Evolutionary conservation across 2,888 invertebrate species (phyloP).

Genomic region (Ariolimax columbianus): DNA sequence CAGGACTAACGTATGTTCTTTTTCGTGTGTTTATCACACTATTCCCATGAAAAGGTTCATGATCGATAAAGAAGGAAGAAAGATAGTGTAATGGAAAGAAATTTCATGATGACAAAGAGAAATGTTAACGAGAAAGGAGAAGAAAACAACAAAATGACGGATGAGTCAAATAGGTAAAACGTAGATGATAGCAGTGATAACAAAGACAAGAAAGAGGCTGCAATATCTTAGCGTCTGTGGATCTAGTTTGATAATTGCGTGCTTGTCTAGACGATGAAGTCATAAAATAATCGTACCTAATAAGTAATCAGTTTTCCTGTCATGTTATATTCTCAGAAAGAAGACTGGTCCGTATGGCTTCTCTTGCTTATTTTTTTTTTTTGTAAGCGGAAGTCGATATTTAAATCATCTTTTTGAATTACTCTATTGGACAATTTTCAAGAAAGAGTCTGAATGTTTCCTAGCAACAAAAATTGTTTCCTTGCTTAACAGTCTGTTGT

Average conservation of each 20-base stretch:
- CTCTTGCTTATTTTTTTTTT: neutral
- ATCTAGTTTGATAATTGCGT: neutral
- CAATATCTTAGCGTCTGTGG: neutral
- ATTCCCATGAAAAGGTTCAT: no score
- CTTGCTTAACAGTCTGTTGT: no score
- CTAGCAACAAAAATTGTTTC: no score
- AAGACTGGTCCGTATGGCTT: neutral
- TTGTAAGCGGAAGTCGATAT: neutral
- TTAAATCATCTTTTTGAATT: neutral
- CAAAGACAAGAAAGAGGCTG: no score
- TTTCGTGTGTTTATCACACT: no score
- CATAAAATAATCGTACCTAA: neutral
- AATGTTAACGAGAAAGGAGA: neutral
- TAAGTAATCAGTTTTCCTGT: neutral
- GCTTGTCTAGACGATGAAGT: neutral
- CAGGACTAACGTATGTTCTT: no score
- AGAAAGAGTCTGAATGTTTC: neutral
- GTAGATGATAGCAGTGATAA: neutral
- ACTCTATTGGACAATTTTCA: slow-evolving; percentile 7
- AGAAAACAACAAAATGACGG: neutral
- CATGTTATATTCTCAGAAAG: neutral
- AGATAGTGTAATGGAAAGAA: no score
- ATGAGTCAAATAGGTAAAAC: neutral
- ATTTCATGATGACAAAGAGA: neutral
- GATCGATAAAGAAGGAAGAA: no score